Conservation (phyloP, 2,113 vertebrate species). For the Protobothrops mucrosquamatus region DNA sequence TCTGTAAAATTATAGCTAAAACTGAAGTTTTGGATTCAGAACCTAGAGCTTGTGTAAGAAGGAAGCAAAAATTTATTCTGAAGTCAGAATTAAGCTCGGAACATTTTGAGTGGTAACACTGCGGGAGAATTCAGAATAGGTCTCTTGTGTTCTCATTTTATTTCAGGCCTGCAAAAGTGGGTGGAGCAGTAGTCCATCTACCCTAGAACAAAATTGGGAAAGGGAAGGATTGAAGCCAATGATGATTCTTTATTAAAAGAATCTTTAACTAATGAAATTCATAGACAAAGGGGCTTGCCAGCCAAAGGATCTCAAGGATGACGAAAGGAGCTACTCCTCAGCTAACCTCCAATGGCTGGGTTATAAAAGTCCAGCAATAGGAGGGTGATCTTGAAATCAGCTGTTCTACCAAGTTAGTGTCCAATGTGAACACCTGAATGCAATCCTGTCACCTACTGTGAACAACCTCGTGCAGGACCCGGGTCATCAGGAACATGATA, state of each 20-base stretch:
- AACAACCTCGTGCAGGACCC: background rate
- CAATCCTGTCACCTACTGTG: background rate
- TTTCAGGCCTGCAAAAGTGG: background rate
- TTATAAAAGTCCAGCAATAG: background rate
- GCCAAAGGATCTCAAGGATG: background rate
- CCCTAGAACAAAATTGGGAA: background rate
- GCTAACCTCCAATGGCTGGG: background rate
- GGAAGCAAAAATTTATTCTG: background rate
- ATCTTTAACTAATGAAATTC: background rate
- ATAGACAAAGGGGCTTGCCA: background rate
- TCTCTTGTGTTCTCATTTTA: background rate
- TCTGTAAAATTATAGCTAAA: background rate
- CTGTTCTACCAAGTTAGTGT: background rate
- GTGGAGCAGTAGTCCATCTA: background rate
- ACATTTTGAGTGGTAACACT: background rate
- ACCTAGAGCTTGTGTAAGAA: background rate
- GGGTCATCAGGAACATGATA: background rate
- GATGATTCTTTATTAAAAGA: background rate
- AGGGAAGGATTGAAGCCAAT: background rate
- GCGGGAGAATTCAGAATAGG: background rate
- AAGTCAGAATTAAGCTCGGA: background rate
- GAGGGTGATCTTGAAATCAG: background rate
- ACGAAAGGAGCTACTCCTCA: background rate
- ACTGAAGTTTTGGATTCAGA: background rate
- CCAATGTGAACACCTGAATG: background rate